These are phyloP conservation scores for Pycnomerus fuliginosus DNA, from an alignment of 2,888 invertebrate genomes.

Conservation along the genomic window DNA sequence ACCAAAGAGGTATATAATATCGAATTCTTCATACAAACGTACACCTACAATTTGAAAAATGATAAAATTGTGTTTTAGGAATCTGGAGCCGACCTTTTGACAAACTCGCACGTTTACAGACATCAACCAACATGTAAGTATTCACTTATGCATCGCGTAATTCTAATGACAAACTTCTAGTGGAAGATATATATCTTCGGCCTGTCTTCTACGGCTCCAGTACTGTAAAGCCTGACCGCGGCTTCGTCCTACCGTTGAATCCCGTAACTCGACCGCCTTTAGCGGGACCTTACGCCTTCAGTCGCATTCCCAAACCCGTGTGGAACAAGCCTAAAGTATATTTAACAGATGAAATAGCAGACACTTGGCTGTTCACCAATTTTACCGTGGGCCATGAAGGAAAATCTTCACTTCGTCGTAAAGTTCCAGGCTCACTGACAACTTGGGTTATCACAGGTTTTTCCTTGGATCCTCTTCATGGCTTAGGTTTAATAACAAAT, in stretches of 20 bases:
- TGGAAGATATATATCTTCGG: constrained; percentile 51
- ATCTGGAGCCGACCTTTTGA: constrained; percentile 72
- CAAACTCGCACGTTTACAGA: constrained; percentile 69
- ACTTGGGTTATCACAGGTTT: constrained; percentile 85
- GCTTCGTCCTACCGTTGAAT: constrained; percentile 53
- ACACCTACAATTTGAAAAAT: too few relatives aligned
- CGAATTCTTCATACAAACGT: too few relatives aligned
- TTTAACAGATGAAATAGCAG: constrained; percentile 68
- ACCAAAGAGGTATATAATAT: too few relatives aligned
- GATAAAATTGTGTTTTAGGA: too few relatives aligned
- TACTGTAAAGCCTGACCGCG: constrained; percentile 52
- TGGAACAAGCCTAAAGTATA: constrained; percentile 80
- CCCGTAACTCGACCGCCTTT: constrained; percentile 73
- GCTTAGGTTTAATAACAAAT: constrained; percentile 72
- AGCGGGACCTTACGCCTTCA: constrained; percentile 89
- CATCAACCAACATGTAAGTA: constrained; percentile 64
- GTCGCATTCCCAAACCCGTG: constrained; percentile 76
- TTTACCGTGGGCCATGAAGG: constrained; percentile 73
- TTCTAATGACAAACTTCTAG: constrained; percentile 29
- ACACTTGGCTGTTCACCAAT: constrained; percentile 84
- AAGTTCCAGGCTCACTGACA: constrained; percentile 79
- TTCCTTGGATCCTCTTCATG: constrained; percentile 72
- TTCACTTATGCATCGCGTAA: constrained; percentile 1
- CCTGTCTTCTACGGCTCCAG: constrained; percentile 51
- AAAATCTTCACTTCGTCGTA: constrained; percentile 60